phyloP scores from a whole-genome alignment of 2,113 vertebrate species.

The Malurus melanocephalus region DNA sequence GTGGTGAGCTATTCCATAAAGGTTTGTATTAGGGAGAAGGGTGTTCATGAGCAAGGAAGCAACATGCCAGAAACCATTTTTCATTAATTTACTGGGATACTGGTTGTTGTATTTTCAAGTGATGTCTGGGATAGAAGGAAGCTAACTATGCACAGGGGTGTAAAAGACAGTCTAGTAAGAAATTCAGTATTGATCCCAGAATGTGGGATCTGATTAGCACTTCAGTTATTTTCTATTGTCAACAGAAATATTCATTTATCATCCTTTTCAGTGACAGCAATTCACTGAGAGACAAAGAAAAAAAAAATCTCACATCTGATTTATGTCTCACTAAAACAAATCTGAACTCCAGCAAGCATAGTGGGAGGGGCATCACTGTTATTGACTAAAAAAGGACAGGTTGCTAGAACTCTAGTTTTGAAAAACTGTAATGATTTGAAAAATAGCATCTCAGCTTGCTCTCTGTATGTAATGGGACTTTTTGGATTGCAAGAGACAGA shows the following conservation, averaged over 20 bases:
- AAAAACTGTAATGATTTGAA: neutral
- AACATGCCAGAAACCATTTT: neutral
- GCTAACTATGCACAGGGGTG: neutral
- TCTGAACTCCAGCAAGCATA: neutral
- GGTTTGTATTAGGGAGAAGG: neutral
- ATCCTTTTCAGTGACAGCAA: neutral
- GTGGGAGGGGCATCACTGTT: neutral
- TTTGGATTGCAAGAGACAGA: neutral
- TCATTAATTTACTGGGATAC: neutral
- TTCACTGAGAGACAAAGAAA: neutral
- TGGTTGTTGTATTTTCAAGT: neutral
- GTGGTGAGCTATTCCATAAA: neutral
- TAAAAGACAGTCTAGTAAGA: neutral
- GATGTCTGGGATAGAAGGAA: neutral
- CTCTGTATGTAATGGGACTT: neutral
- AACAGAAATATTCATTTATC: neutral
- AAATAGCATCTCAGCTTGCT: neutral
- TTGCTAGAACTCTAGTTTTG: neutral
- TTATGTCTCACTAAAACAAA: neutral
- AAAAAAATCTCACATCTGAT: neutral
- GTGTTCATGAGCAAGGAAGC: neutral
- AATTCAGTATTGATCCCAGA: neutral
- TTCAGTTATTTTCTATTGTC: neutral
- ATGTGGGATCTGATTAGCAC: neutral
- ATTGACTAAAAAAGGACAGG: neutral